Conservation (phyloP, 2,797 vertebrate genomes). For the Hipposideros larvatus region DNA sequence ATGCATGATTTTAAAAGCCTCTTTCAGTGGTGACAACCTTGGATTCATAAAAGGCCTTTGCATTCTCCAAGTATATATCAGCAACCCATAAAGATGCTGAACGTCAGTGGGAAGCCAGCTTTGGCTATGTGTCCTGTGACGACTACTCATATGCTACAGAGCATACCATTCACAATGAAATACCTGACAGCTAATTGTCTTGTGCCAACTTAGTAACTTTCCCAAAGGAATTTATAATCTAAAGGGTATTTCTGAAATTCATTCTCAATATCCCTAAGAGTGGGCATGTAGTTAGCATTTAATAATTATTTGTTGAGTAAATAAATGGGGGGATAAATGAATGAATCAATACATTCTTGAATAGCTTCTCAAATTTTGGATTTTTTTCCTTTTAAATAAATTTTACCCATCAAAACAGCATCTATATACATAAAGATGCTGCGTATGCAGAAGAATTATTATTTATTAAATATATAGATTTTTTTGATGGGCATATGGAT, state of each 20-base stretch:
- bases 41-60: neutral
- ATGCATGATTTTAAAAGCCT: neutral
- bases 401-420: conserved; percentile 13
- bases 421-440: neutral
- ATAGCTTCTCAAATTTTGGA: neutral
- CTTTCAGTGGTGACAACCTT: neutral
- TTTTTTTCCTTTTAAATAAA: neutral
- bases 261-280: neutral
- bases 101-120: neutral
- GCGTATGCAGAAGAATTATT: neutral
- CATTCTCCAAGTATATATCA: neutral
- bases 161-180: neutral
- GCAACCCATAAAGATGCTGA: neutral
- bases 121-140: neutral
- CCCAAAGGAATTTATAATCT: neutral
- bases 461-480: neutral
- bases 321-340: neutral
- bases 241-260: neutral
- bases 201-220: neutral
- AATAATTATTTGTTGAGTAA: neutral
- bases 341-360: neutral
- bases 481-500: neutral
- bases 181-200: neutral
- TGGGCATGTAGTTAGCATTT: neutral
- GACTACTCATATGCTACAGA: neutral